Base-by-base conservation (phyloP, 2,113 vertebrate genomes). In the Okapia johnstoni region DNA sequence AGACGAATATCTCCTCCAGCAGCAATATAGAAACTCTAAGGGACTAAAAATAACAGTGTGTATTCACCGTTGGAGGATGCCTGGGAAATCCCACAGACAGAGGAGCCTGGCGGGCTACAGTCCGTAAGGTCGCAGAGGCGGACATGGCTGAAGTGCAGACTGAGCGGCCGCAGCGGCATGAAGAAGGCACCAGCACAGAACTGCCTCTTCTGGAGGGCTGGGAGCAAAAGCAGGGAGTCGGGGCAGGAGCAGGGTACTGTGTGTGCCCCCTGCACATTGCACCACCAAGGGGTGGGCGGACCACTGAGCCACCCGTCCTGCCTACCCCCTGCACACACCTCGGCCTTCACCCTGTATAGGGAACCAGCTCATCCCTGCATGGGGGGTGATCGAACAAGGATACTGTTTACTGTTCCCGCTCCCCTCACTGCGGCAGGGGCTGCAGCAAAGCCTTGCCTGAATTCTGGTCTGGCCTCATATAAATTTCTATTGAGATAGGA, bases 41-140 rank as follows among this genome's bases (percentile, higher is more conserved):
- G 77, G 28, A 1, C 46, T 33, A 79, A 79, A 19, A 50, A 50
- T 50, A 33, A 50, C 46, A 6, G 28, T 10, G 8, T 6, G 3
- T 30, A 33, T 33, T 10, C 77, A 50, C 77, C 10, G 5, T 33
- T 12, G 5, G 46, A 28, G 70, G 23, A 4, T 26, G 70, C 12
- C 70, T 43, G 70, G 70, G 36, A 26, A 76, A 43, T 6, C 36
- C 36, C 36, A 13, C 0, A 6, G 36, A 76, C 23, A 26, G 70
- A 0, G 36, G 70, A 43, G 70, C 70, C 70, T 43, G 70, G 70
- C 1, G 23, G 21, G 70, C 12, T 43, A 7, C 5, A 26, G 12
- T 76, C 3, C 3, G 0, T 7, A 76, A 7, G 36, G 70, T 14
- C 1, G 6, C 36, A 43, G 36, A 26, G 36, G 36, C 0, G 1